phyloP scores from a whole-genome alignment of 2,113 vertebrate species.

The Phrynosoma blainvillii region DNA sequence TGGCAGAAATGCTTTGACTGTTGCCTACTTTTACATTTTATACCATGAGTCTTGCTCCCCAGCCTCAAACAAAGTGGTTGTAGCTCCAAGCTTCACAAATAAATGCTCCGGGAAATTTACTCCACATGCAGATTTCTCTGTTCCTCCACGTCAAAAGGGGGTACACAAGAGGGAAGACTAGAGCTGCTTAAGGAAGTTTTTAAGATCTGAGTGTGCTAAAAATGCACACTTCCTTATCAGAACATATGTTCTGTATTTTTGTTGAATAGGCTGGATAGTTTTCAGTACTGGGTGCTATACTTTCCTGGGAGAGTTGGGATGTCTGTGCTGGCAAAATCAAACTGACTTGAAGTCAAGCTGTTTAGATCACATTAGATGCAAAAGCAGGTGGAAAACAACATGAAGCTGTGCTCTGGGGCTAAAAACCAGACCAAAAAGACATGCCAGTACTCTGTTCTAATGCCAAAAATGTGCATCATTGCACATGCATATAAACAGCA shows the following conservation, averaged over 20 bases:
- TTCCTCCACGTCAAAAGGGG: not conserved
- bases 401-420: no score
- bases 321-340: no score
- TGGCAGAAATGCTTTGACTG: slow-evolving; percentile 40
- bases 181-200: not conserved
- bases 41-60: slow-evolving; percentile 37
- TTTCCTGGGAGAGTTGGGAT: not conserved
- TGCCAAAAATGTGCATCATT: no score
- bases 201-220: not conserved
- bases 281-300: not conserved
- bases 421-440: no score
- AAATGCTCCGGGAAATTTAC: slow-evolving; percentile 50
- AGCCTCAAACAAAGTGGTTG: slow-evolving; percentile 10
- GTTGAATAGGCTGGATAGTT: not conserved
- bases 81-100: slow-evolving; percentile 23
- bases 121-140: slow-evolving; percentile 45
- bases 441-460: no score
- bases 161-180: slow-evolving; percentile 10
- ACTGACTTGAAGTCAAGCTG: no score
- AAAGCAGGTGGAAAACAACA: no score
- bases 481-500: no score
- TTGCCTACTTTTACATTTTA: slow-evolving; percentile 14
- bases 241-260: not conserved
- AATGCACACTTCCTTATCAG: not conserved
- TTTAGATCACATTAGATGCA: no score